Evolutionary conservation across 2,888 invertebrate species (phyloP), one percentile per base, ranked within the genome.

Genomic region (Helicoverpa assulta): DNA sequence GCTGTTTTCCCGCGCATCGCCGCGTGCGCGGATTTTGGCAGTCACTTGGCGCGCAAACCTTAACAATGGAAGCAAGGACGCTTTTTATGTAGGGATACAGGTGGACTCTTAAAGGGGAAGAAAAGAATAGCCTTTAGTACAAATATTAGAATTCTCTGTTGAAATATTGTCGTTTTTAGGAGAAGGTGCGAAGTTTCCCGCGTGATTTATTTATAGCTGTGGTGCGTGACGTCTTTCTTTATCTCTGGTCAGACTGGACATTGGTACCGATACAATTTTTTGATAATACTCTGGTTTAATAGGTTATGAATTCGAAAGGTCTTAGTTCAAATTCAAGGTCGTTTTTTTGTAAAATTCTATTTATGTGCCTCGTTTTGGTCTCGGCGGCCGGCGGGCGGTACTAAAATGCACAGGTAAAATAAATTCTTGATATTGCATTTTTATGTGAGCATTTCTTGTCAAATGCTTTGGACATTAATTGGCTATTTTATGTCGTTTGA

Each of bases 31-130:
- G 91, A 94, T 93, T 94, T 94, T 91, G 93, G 92, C 92, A 91
- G 86, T 86, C 94, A 93, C 94, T 95, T 95, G 94, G 95, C 95
- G 95, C 95, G 95, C 93, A 93, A 93, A 94, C 91, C 88, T 89
- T 86, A 85, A 90, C 93, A 94, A 94, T 93, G 92, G 88, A 89
- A 82, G 90, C 95, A 95, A 95, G 95, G 95, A 93, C 95, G 92
- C 91, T 92, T 95, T 95, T 95, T 95, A 88, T 92, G 84, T 83
- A 86, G 85, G 89, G 88, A 89, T 88, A 95, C 95, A 95, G 95
- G 95, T 95, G 95, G 82, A 89, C 84, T 88, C 80, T 82, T 77
- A 85, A 89, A 93, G 93, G 91, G 93, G 91, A 90, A 90, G 86
- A 84, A 85, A 85, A 71, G 73, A 80, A 80, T 75, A 76, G 73